Percentiles rank a stretch among this genome's conserved stretches.
phyloP scores from a whole-genome alignment of 2,797 vertebrate genomes.

The Cryptoblepharus egeriae region DNA sequence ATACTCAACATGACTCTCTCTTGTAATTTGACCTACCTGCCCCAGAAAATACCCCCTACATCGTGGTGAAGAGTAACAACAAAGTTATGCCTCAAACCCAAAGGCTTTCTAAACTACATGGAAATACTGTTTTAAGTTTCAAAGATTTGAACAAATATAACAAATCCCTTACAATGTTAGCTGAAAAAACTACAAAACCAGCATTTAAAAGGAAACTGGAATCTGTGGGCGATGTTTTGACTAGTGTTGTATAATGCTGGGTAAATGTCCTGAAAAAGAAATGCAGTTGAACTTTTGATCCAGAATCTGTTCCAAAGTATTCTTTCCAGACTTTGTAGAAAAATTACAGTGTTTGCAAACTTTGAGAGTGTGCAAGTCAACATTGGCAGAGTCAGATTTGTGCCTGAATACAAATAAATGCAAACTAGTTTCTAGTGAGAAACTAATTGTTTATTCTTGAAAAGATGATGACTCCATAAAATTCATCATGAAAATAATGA shows the following conservation, averaged over 20 bases:
- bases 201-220: conserved; percentile 23
- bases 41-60: not conserved
- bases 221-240: not conserved
- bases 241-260: not conserved
- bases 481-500: conserved; percentile 3
- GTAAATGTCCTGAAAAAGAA: not conserved
- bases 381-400: not conserved
- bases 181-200: conserved; percentile 5
- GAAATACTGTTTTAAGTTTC: not conserved
- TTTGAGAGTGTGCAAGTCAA: conserved; percentile 9
- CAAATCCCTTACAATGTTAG: not conserved
- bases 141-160: conserved; percentile 1
- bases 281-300: conserved; percentile 15
- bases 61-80: not conserved
- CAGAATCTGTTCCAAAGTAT: conserved; percentile 25
- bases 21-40: too few relatives aligned
- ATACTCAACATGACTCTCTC: too few relatives aligned
- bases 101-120: conserved; percentile 24
- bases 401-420: not conserved
- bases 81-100: not conserved
- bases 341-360: conserved; percentile 37
- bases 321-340: not conserved
- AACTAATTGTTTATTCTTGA: not conserved
- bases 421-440: not conserved
- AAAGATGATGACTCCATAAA: not conserved